Percentiles rank a stretch among this genome's conserved stretches.
These are phyloP conservation scores for Lottia gigantea DNA, from an alignment of 2,888 invertebrate species.

Conservation along the genomic window DNA sequence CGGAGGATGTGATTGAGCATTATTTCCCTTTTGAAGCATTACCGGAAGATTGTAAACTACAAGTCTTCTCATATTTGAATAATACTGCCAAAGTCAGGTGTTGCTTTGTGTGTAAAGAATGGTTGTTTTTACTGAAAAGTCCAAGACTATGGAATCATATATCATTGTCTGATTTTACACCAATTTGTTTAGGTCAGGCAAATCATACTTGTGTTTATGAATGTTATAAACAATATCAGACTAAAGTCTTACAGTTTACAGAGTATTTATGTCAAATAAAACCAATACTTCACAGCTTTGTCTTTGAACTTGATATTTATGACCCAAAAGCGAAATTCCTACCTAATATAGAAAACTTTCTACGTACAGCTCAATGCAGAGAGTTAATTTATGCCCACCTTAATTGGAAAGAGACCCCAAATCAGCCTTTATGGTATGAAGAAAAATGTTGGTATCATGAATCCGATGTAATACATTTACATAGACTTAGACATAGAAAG, in stretches of 20 bases:
- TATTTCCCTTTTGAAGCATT: conserved; percentile 57
- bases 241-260: conserved; percentile 54
- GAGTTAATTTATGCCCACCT: conserved; percentile 55
- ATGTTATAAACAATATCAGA: conserved; percentile 58
- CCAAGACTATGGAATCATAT: conserved; percentile 60
- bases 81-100: conserved; percentile 56
- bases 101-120: conserved; percentile 55
- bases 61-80: conserved; percentile 59
- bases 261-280: conserved; percentile 46
- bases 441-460: conserved; percentile 39
- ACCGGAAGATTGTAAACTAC: conserved; percentile 60
- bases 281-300: conserved; percentile 53
- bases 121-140: conserved; percentile 51
- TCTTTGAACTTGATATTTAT: conserved; percentile 66
- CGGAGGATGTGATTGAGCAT: conserved; percentile 8
- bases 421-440: conserved; percentile 58
- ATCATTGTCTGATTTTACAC: conserved; percentile 59
- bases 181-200: conserved; percentile 46
- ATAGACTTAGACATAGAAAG: conserved; percentile 54
- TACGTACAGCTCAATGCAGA: conserved; percentile 42
- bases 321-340: conserved; percentile 59
- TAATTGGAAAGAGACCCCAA: conserved; percentile 66
- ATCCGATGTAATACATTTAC: conserved; percentile 56
- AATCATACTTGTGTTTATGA: conserved; percentile 39
- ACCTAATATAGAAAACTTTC: conserved; percentile 49